Evolutionary conservation across 2,113 vertebrate genomes (phyloP).

Genomic region (Sylvilagus bachmani): DNA sequence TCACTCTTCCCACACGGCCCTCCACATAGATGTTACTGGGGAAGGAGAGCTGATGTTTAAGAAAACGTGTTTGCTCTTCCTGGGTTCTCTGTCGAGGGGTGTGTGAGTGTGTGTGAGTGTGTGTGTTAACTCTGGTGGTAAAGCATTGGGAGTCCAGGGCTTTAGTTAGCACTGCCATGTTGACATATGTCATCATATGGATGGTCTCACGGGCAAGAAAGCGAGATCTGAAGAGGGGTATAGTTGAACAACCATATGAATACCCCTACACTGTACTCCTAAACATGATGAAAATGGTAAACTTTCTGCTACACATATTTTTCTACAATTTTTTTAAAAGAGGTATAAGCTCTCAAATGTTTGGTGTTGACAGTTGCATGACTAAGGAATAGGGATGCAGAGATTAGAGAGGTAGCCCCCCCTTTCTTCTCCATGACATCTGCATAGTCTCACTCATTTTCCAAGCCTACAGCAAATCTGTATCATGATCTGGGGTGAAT

Average conservation of each 20-base stretch:
- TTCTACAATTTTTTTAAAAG: not conserved
- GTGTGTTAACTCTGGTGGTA: not conserved
- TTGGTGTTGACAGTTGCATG: not conserved
- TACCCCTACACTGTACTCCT: not conserved
- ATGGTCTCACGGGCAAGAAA: conserved; percentile 45
- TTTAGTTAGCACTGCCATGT: not conserved
- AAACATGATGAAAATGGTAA: not conserved
- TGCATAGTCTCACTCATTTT: not conserved
- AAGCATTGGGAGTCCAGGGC: not conserved
- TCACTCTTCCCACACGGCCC: not conserved
- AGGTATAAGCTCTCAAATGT: not conserved
- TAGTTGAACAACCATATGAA: not conserved
- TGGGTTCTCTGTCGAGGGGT: not conserved
- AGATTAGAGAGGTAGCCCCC: not conserved
- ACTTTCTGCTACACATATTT: not conserved
- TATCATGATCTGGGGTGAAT: not conserved
- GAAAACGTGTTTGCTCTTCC: not conserved
- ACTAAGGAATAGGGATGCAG: not conserved
- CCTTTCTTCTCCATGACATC: not conserved
- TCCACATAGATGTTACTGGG: not conserved
- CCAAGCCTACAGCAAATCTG: not conserved
- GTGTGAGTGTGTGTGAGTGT: not conserved
- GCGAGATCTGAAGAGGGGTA: conserved; percentile 7
- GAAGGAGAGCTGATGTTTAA: conserved; percentile 9
- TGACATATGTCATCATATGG: not conserved